phyloP scores from a whole-genome alignment of 2,113 vertebrate species.

The Platichthys flesus region DNA sequence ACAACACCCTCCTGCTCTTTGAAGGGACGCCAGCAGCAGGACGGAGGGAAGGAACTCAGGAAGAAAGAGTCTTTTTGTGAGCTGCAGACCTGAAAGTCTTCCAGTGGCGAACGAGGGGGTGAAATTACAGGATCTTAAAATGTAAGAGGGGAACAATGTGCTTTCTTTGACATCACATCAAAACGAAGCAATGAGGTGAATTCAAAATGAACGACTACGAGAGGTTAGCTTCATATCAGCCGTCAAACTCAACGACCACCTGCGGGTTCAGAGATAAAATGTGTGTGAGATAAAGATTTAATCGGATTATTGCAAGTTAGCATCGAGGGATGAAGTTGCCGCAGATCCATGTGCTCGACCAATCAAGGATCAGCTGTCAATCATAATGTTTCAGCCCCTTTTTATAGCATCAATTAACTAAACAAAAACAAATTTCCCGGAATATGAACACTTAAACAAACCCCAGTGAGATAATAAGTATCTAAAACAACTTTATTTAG shows the following conservation, averaged over 20 bases:
- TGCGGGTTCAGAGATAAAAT: conserved; percentile 6
- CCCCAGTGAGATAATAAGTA: too few species aligned
- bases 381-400: too few species aligned
- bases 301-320: neutral
- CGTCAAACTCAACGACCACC: conserved; percentile 8
- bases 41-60: conserved; percentile 56
- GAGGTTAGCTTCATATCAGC: conserved; percentile 20
- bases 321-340: too few species aligned
- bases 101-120: conserved; percentile 49
- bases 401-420: too few species aligned
- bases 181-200: conserved; percentile 16
- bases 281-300: conserved; percentile 4
- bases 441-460: too few species aligned
- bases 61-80: conserved; percentile 69
- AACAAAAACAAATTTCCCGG: too few species aligned
- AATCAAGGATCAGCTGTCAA: too few species aligned
- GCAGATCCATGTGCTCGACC: too few species aligned
- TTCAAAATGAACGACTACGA: conserved; percentile 25
- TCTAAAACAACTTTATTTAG: too few species aligned
- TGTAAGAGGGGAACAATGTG: conserved; percentile 19
- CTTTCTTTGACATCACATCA: conserved; percentile 49
- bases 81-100: conserved; percentile 45
- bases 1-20: conserved; percentile 57
- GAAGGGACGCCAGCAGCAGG: conserved; percentile 63
- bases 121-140: conserved; percentile 55